Conservation (phyloP, 2,113 vertebrate genomes). For the Eonycteris spelaea region DNA sequence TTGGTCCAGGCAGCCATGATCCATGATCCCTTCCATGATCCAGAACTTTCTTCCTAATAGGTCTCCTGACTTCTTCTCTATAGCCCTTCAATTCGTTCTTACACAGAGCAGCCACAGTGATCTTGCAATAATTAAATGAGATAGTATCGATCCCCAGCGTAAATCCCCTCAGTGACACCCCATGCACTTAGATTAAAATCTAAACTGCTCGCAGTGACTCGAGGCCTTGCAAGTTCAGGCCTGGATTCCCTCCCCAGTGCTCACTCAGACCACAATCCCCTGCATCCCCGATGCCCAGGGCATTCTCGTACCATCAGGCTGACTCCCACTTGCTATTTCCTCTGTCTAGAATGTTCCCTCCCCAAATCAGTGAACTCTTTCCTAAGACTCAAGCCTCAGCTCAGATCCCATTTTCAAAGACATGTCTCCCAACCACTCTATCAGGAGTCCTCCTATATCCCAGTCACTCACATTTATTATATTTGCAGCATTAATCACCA, state of each 20-base stretch:
- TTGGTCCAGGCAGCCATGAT: too few relatives aligned
- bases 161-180: not conserved
- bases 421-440: not conserved
- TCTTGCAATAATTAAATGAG: not conserved
- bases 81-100: not conserved
- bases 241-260: not conserved
- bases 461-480: not conserved
- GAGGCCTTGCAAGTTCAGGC: not conserved
- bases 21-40: not conserved
- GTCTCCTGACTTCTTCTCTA: not conserved
- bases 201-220: not conserved
- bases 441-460: not conserved
- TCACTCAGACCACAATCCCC: not conserved
- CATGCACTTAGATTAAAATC: not conserved
- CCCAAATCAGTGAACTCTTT: not conserved
- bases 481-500: not conserved
- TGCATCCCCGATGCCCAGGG: fast-evolving
- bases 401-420: not conserved
- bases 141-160: not conserved
- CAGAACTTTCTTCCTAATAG: not conserved
- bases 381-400: not conserved
- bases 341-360: not conserved
- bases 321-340: too few relatives aligned
- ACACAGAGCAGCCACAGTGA: not conserved
- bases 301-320: fast-evolving